These are phyloP conservation scores for Trichonephila clavipes DNA, from an alignment of 1,140 invertebrate genomes.

Conservation along the genomic window DNA sequence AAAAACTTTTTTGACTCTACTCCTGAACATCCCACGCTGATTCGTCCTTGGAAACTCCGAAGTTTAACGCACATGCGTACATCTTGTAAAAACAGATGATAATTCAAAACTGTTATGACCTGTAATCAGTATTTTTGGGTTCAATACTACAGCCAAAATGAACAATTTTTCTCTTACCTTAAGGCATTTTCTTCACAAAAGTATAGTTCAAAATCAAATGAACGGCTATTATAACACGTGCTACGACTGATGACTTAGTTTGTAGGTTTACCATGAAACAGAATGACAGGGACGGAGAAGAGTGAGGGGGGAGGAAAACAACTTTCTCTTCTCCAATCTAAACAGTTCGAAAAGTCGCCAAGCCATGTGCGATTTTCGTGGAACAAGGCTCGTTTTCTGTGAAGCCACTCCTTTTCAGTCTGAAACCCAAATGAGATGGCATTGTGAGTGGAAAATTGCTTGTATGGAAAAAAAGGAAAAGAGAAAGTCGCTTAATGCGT, in stretches of 20 bases:
- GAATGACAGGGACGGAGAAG: not conserved
- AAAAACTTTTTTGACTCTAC: slow-evolving; percentile 2
- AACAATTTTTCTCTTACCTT: not conserved
- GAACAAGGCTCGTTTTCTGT: slow-evolving; percentile 18
- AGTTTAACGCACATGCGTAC: slow-evolving; percentile 28
- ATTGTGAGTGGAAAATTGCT: slow-evolving; percentile 31
- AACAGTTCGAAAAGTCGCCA: slow-evolving; percentile 33
- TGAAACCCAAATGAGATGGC: slow-evolving; percentile 2
- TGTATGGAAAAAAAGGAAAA: not conserved
- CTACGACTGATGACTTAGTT: not conserved
- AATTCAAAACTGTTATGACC: not conserved
- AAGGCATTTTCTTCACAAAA: not conserved
- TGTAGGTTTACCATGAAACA: slow-evolving; percentile 13
- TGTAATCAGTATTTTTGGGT: not conserved
- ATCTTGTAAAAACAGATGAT: not conserved
- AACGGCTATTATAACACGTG: slow-evolving; percentile 5
- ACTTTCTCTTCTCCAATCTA: slow-evolving; percentile 17
- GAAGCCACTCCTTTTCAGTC: slow-evolving; percentile 8
- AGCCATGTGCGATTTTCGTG: slow-evolving; percentile 10
- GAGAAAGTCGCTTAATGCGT: not conserved
- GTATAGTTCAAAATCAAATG: not conserved
- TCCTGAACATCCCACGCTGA: slow-evolving; percentile 21
- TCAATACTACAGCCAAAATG: not conserved
- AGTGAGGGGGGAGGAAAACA: not conserved
- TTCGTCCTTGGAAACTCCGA: slow-evolving; percentile 13